phyloP scores from a whole-genome alignment of 1,140 invertebrate species.

The Drosophila watanabei region DNA sequence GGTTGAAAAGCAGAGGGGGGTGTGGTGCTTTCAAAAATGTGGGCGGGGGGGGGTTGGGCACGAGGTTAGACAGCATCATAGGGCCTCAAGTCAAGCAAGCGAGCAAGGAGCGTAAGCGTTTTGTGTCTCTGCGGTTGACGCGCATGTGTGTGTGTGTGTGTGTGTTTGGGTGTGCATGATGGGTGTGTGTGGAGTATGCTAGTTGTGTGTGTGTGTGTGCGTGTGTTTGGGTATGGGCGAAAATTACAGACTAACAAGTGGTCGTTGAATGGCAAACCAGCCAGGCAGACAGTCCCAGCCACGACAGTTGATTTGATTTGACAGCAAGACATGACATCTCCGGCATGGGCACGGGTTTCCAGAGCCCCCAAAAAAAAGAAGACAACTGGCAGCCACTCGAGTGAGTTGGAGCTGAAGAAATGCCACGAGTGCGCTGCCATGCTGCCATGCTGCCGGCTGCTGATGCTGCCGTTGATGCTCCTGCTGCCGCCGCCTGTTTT shows the following conservation, averaged over 20 bases:
- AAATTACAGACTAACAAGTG: constrained; percentile 84
- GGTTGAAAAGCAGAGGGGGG: not conserved
- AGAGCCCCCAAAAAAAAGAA: constrained; percentile 14
- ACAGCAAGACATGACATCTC: constrained; percentile 81
- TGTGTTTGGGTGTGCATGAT: constrained; percentile 19
- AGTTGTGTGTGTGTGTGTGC: constrained; percentile 21
- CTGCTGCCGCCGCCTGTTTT: constrained; percentile 29
- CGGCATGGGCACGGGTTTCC: constrained; percentile 38
- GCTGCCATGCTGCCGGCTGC: constrained; percentile 2
- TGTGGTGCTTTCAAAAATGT: constrained; percentile 4
- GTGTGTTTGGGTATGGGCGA: constrained; percentile 47
- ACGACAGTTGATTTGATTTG: constrained; percentile 83
- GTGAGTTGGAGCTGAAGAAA: constrained; percentile 76
- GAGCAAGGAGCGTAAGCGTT: constrained; percentile 77
- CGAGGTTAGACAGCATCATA: constrained; percentile 15
- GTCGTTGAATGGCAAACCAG: constrained; percentile 82
- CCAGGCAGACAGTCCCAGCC: constrained; percentile 72
- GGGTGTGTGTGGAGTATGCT: not conserved
- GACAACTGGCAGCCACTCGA: constrained; percentile 46
- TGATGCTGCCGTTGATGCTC: constrained; percentile 8
- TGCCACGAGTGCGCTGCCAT: constrained; percentile 45
- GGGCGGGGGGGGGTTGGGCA: not conserved
- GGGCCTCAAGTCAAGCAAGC: constrained; percentile 32
- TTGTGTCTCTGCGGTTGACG: constrained; percentile 73
- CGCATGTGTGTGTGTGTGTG: constrained; percentile 36